Conservation (phyloP, 2,113 vertebrate genomes). For the Pseudopodoces humilis region DNA sequence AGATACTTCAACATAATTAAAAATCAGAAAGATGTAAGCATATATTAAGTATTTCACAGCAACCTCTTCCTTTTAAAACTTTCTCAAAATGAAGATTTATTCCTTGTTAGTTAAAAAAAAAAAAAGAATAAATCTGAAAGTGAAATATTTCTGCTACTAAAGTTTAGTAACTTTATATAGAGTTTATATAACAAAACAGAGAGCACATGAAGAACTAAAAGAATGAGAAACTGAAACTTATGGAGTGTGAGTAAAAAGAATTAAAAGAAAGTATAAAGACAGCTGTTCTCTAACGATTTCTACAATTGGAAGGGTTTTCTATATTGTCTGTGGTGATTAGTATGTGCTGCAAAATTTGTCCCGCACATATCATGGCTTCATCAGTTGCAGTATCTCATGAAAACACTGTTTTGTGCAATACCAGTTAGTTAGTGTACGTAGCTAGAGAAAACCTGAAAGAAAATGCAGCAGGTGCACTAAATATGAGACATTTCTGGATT, state of each 20-base stretch:
- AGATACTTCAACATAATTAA: not conserved
- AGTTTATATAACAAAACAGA: not conserved
- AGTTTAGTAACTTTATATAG: not conserved
- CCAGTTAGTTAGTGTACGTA: not conserved
- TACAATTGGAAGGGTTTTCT: not conserved
- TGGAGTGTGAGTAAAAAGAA: constrained; percentile 43
- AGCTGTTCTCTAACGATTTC: not conserved
- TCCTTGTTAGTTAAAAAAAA: not conserved
- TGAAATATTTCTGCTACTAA: not conserved
- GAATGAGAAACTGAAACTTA: constrained; percentile 14
- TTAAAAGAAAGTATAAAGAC: constrained; percentile 14
- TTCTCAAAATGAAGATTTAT: not conserved
- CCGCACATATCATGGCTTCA: not conserved
- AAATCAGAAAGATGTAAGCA: not conserved
- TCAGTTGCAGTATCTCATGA: not conserved
- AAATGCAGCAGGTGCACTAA: not conserved
- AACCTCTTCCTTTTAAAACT: not conserved
- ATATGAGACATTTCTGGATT: not conserved
- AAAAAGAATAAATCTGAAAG: not conserved
- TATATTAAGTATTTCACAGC: not conserved
- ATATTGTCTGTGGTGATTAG: not conserved
- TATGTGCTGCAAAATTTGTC: not conserved
- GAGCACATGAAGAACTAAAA: not conserved
- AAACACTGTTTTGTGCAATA: not conserved
- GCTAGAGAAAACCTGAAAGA: not conserved